Evolutionary conservation across 2,888 invertebrate species (phyloP), one percentile per base, ranked within the genome.

Genomic region (Scelioninae gen. 2): DNA sequence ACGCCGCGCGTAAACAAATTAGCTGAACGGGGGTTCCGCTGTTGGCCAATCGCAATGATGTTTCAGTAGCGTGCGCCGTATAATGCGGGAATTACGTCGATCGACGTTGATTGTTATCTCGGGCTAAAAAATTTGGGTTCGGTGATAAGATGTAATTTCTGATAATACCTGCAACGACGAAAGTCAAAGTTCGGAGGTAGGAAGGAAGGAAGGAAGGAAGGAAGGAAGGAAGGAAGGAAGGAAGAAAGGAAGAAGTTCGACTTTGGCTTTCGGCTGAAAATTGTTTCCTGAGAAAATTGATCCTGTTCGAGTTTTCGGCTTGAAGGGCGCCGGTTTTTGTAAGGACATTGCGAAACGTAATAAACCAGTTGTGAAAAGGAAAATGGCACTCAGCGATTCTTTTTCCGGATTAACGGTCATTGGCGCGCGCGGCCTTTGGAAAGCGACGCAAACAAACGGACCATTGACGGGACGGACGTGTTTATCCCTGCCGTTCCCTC

Each of bases 1-100:
- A 71, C 52, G 57, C 48, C 1, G 10, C 28, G 18, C 39, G 28
- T 48, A 57, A 70, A 57, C 57, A 63, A 63, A 70, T 57, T 63
- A 43, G 13, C 13, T 50, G 50, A 58, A 58, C 64, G 52, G 52
- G 50, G 58, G 58, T 52, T 57, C 57, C 58, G 45, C 50, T 58
- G n/a, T n/a, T n/a, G n/a, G n/a, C 43, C 43, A 33, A 71, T 58
- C 57, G 18, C 22, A 55, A 61, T 69, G 22, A 70, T 48, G 48
- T 63, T 61, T 35, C 33, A 25, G 52, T 37, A 15, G 45, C 45
- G 28, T 18, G 33, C 39, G 39, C 31, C 13, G 5, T 22, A 7
- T 10, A 9, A 16, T 16, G 39, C 16, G 16, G 39, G 35, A 35
- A 35, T 35, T 35, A 35, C 6, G 11, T 35, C 13, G 13, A 13